phyloP scores from a whole-genome alignment of 2,888 invertebrate genomes.

The Dasypolia templi region DNA sequence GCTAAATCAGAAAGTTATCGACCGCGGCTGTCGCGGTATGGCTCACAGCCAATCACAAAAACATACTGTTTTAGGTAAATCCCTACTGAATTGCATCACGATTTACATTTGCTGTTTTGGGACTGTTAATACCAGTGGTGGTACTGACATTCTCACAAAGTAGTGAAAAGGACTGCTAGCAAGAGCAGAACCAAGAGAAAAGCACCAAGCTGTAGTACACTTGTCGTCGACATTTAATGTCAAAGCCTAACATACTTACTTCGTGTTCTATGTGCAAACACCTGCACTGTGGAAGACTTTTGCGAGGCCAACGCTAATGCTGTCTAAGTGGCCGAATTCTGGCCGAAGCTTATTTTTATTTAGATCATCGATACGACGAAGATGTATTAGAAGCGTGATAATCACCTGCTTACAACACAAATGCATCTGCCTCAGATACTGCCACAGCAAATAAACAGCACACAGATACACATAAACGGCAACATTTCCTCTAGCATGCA shows the following conservation, averaged over 20 bases:
- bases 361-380: background rate
- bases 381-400: background rate
- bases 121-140: too few species aligned
- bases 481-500: slow-evolving; percentile 41
- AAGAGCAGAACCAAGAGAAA: too few species aligned
- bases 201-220: background rate
- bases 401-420: background rate
- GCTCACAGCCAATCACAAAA: slow-evolving; percentile 1
- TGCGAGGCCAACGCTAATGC: too few species aligned
- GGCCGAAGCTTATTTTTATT: background rate
- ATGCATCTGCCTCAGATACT: background rate
- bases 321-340: background rate
- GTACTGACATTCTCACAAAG: background rate
- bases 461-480: slow-evolving; percentile 19
- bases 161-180: background rate
- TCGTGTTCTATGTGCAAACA: too few species aligned
- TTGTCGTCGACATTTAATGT: background rate
- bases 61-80: background rate
- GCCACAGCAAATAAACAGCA: slow-evolving; percentile 14
- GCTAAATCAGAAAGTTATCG: background rate
- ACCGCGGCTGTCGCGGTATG: background rate
- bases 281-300: too few species aligned
- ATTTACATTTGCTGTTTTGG: background rate
- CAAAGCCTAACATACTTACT: background rate
- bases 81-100: background rate